Evolutionary conservation across 2,797 vertebrate species (phyloP), one percentile per base, ranked within the genome.

Genomic region (Girardinus metallicus): DNA sequence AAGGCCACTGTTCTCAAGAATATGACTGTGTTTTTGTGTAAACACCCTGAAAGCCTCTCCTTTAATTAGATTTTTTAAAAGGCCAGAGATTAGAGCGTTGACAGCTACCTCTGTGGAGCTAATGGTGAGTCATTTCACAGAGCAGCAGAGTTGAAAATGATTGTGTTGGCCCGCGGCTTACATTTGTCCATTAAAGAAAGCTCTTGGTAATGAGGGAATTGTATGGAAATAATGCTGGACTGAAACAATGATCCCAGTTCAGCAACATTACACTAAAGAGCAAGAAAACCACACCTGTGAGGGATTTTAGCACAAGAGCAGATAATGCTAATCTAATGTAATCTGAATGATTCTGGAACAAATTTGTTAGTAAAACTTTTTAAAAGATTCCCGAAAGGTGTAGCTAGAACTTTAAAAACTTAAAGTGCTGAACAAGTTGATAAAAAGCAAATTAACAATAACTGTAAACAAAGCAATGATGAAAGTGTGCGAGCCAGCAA

Each of bases 61-160:
- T 93, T 87, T 88, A 92, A 93, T 93, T 86, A 89, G 66, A 75
- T 55, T 53, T 60, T 31, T 73, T 78, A 44, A 70, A 82, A 84
- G 36, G 41, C 11, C 39, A 23, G 80, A 88, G 89, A 91, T 92
- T 88, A 88, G 82, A 34, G 64, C 2, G 89, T 43, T 91, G 92
- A 94, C 91, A 92, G 92, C 84, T 81, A 76, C 88, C 84, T 93
- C 81, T 85, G 78, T 87, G 85, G 86, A 81, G 86, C 85, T 88
- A 84, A 91, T 81, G 80, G 83, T 93, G 92, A 94, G 78, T 93
- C 90, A 91, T 84, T 87, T 87, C 81, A 78, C 78, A 60, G 90
- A 88, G 87, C 85, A 78, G 86, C 83, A 66, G 86, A 82, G 86
- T 83, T 83, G 81, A 85, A 90, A 88, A 92, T 77, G 79, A 88